A percentile compares a stretch with the other conserved stretches of the same genome.
phyloP scores from a whole-genome alignment of 1,140 invertebrate species.

The Laupala kohalensis region DNA sequence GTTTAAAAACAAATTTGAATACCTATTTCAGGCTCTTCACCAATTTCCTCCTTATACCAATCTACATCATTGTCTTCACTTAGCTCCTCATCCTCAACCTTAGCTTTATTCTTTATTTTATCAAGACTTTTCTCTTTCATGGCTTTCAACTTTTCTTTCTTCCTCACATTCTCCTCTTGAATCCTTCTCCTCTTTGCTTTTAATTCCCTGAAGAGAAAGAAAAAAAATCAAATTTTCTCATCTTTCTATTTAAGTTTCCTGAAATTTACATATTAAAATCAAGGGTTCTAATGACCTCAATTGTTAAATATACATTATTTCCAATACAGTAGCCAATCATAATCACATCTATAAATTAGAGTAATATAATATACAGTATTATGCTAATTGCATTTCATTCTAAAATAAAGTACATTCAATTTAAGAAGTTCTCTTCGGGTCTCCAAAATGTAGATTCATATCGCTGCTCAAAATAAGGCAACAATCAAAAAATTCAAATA shows the following conservation, averaged over 20 bases:
- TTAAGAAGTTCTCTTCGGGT: too few relatives aligned
- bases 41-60: conserved; percentile 76
- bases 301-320: too few relatives aligned
- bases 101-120: conserved; percentile 16
- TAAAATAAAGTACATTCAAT: neutral
- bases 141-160: conserved; percentile 53
- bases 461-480: too few relatives aligned
- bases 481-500: too few relatives aligned
- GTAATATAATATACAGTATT: neutral
- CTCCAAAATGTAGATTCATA: too few relatives aligned
- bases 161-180: conserved; percentile 61
- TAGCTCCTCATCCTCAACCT: conserved; percentile 28
- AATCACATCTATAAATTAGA: neutral
- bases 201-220: conserved; percentile 36
- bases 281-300: neutral
- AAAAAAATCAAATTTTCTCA: conserved; percentile 14
- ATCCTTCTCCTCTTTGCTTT: conserved; percentile 62
- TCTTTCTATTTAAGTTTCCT: neutral
- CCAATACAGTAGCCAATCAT: too few relatives aligned
- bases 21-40: conserved; percentile 72
- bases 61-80: conserved; percentile 56
- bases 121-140: conserved; percentile 39
- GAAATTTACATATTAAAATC: neutral
- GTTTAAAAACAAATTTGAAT: too few relatives aligned
- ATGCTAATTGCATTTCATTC: neutral